These are phyloP conservation scores for Aethes cnicana DNA, from an alignment of 2,888 invertebrate genomes.

Conservation along the genomic window DNA sequence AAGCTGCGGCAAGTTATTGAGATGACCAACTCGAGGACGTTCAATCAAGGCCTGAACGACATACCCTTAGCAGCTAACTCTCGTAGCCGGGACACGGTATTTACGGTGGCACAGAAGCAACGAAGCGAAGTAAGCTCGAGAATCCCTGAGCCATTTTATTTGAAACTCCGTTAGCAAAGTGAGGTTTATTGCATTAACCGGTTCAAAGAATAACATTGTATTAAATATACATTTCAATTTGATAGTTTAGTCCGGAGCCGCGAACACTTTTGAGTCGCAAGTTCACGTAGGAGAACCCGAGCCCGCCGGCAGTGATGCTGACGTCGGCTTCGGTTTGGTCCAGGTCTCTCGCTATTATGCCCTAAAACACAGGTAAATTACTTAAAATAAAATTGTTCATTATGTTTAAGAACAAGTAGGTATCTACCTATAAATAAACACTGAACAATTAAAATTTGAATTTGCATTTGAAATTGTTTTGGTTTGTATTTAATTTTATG, in stretches of 20 bases:
- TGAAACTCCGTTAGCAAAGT: neutral
- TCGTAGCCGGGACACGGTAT: neutral
- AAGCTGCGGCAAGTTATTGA: constrained; percentile 58
- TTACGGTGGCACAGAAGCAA: constrained; percentile 17
- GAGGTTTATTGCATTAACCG: too few relatives aligned
- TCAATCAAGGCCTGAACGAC: constrained; percentile 35
- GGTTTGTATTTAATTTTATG: too few relatives aligned
- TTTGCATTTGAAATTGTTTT: too few relatives aligned
- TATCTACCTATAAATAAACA: too few relatives aligned
- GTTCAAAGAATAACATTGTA: neutral
- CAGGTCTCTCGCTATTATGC: constrained; percentile 56
- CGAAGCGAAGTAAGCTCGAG: constrained; percentile 5
- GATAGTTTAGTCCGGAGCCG: constrained; percentile 54
- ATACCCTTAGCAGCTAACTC: constrained; percentile 32
- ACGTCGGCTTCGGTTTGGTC: constrained; percentile 47
- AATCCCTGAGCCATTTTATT: constrained; percentile 20
- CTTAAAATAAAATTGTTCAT: constrained; percentile 26
- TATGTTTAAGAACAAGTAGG: constrained; percentile 15
- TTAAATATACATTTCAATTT: constrained; percentile 60
- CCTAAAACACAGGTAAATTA: constrained; percentile 47
- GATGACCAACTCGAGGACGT: constrained; percentile 39
- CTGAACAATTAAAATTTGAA: too few relatives aligned
- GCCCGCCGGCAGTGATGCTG: constrained; percentile 61
- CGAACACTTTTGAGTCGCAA: constrained; percentile 62
- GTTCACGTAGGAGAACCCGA: constrained; percentile 57